These are phyloP conservation scores for Macrophya annulata DNA, from an alignment of 2,888 invertebrate species.

Conservation along the genomic window DNA sequence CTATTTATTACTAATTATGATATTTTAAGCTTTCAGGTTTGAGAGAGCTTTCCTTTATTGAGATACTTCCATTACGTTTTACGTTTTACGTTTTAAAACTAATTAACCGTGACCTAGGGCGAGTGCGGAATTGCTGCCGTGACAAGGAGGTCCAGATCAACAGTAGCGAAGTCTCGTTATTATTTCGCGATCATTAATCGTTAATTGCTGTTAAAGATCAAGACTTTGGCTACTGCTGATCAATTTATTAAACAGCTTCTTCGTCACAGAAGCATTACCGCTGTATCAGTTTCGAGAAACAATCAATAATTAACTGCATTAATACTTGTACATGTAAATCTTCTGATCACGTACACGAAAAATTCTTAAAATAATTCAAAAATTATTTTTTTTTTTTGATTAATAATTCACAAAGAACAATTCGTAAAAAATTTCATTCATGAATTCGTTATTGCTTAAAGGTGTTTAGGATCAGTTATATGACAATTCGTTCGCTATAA, in stretches of 20 bases:
- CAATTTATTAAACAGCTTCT: slow-evolving; percentile 65
- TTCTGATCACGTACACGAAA: background rate
- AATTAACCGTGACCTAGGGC: slow-evolving; percentile 38
- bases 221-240: slow-evolving; percentile 73
- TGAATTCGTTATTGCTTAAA: background rate
- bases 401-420: background rate
- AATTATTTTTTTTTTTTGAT: background rate
- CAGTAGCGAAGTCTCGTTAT: slow-evolving; percentile 73
- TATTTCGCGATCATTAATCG: background rate
- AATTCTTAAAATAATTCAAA: background rate
- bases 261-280: slow-evolving; percentile 75
- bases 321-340: background rate
- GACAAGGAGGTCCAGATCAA: slow-evolving; percentile 72
- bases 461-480: background rate
- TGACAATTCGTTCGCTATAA: slow-evolving; percentile 1
- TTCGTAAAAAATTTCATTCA: background rate
- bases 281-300: slow-evolving; percentile 31
- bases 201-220: slow-evolving; percentile 59
- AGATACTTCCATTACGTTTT: slow-evolving; percentile 69
- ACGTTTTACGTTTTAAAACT: slow-evolving; percentile 61
- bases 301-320: background rate
- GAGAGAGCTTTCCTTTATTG: slow-evolving; percentile 68
- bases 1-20: slow-evolving; percentile 42
- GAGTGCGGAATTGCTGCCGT: slow-evolving; percentile 71
- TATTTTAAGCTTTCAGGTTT: slow-evolving; percentile 10